Evolutionary conservation across 2,797 vertebrate genomes (phyloP), one percentile per base, ranked within the genome.

Genomic region (Myoxocephalus aenaeus): DNA sequence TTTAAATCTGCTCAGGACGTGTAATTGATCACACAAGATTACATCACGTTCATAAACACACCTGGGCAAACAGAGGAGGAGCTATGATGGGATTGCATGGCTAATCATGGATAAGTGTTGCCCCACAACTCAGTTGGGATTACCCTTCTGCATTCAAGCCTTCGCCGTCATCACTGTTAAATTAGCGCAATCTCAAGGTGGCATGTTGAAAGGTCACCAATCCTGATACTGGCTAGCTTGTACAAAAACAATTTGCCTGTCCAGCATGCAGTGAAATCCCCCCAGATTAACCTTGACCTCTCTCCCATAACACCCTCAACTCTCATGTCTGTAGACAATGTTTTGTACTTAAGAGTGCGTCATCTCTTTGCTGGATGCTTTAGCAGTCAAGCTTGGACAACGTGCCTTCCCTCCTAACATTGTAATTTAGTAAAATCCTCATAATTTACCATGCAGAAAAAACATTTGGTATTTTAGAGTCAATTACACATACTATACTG

Each of bases 111-210:
- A 88, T 91, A 82, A 85, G 56, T 42, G 58, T 71, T 70, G 81
- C 61, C 48, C 22, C 80, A 77, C 80, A 92, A 87, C 72, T 90
- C 73, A 82, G 53, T 74, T 13, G 46, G 75, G 90, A 93, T 95
- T 89, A 94, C 85, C 87, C 77, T n/a, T 59, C 64, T 79, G 74
- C 79, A 88, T 82, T 88, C 68, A 62, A 79, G 73, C 53, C 84
- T 85, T 72, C 91, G 86, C 76, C 87, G 83, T 89, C 90, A 83
- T 89, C 83, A 53, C 77, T 71, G 67, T 82, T 42, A 90, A 93
- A 87, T 79, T 44, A 87, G 84, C 67, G 38, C 83, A 82, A 70
- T 76, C 81, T 84, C 70, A 82, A 25, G 18, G 32, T 57, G 44
- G 76, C 70, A 65, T 72, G 46, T 48, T 73, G 25, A 80, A 73